Evolutionary conservation across 2,888 invertebrate genomes (phyloP).

Genomic region (Uropetala carovei): DNA sequence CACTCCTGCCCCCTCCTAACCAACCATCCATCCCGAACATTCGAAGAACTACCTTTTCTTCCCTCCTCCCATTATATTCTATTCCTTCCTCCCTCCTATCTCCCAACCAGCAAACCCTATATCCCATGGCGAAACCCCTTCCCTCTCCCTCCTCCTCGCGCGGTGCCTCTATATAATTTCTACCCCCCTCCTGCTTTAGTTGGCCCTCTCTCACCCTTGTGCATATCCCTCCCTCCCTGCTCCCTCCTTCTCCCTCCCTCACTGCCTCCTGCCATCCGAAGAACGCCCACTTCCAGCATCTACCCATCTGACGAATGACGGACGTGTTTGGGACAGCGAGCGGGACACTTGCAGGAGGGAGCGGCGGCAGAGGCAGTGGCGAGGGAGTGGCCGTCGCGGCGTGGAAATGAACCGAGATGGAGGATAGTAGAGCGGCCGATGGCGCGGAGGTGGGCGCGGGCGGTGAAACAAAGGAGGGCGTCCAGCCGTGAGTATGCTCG

Average conservation of each 20-base stretch:
- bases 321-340: slow-evolving; percentile 31
- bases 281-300: slow-evolving; percentile 53
- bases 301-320: slow-evolving; percentile 56
- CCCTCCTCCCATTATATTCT: background rate
- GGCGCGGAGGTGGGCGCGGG: background rate
- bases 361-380: too few species aligned
- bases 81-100: background rate
- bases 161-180: slow-evolving; percentile 59
- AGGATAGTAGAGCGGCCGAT: too few species aligned
- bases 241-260: background rate
- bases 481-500: background rate
- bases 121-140: slow-evolving; percentile 26
- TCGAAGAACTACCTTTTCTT: slow-evolving; percentile 12
- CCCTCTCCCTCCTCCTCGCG: background rate
- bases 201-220: slow-evolving; percentile 39
- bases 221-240: background rate
- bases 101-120: background rate
- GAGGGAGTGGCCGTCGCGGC: too few species aligned
- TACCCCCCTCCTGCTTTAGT: slow-evolving; percentile 10
- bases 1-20: slow-evolving; percentile 25
- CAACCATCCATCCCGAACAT: slow-evolving; percentile 25
- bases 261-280: background rate
- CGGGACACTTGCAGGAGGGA: background rate
- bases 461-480: background rate
- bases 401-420: too few species aligned